Base-by-base conservation (phyloP, 2,113 vertebrate species). In the Glaucidium brasilianum region DNA sequence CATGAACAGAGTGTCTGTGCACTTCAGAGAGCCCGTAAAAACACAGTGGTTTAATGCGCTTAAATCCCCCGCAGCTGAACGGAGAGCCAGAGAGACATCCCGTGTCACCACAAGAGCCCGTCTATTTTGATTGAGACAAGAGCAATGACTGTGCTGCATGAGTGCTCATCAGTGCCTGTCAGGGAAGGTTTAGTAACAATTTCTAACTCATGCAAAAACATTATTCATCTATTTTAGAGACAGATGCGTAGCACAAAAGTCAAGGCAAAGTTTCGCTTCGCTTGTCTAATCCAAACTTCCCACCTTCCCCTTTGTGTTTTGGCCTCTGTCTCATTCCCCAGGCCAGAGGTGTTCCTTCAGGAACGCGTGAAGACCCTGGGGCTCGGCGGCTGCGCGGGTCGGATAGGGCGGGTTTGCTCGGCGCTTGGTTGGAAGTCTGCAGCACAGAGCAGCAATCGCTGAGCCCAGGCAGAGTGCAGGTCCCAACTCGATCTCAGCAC, bases 1-100 rank as follows among this genome's bases (percentile, higher is more conserved):
- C 0, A 0, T 0, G 1, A 94, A 89, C 53, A 59, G 52, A 56
- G 43, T 37, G 62, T 58, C 85, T 82, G n/a, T 69, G 69, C 71
- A 26, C 87, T 83, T 90, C 72, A 87, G 88, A 92, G 32, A 66
- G 50, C 58, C 68, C 85, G 45, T 73, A 66, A 69, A 90, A 96
- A 81, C 77, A 80, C 25, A n/a, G 53, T 6, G 29, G 19, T 64
- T 82, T 60, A 90, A 47, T 45, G 35, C 49, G 62, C 41, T 91
- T 55, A 55, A 77, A 85, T 60, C 12, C 34, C 7, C 32, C 12
- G 13, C 15, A 32, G 25, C 30, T 88, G 60, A 35, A 76, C 68
- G 58, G 19, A 89, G 47, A 94, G 29, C 23, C 18, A 39, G 18
- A 72, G 37, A 81, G 49, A 76, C 34, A 78, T 41, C 50, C 45